Percentiles rank a stretch among this genome's conserved stretches.
Evolutionary conservation across 1,140 invertebrate genomes (phyloP).

Genomic region (Drosophila parabipectinata): DNA sequence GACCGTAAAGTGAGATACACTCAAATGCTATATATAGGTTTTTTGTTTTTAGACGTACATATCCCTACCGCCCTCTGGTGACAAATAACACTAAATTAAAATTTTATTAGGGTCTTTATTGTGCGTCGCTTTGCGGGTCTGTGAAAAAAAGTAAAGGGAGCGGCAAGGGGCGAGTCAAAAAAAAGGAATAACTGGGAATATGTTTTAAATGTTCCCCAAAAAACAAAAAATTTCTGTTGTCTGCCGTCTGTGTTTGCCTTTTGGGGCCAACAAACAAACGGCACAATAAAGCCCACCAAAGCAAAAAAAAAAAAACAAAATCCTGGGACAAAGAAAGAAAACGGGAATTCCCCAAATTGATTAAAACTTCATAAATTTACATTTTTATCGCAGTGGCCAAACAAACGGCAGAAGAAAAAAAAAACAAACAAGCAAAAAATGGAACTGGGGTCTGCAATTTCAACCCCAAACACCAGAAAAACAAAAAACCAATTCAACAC

Average conservation of each 20-base stretch:
- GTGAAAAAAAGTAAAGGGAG: conserved; percentile 14
- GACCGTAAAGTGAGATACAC: conserved; percentile 52
- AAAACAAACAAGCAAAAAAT: conserved; percentile 34
- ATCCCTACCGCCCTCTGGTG: conserved; percentile 62
- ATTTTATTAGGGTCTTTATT: conserved; percentile 83
- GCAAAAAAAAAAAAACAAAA: conserved; percentile 4
- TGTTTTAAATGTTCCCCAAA: conserved; percentile 75
- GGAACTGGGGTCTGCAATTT: conserved; percentile 24
- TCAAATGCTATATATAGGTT: conserved; percentile 29
- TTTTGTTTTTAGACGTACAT: conserved; percentile 12
- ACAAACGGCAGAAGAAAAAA: conserved; percentile 52
- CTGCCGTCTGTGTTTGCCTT: conserved; percentile 54
- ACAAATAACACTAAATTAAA: conserved; percentile 82
- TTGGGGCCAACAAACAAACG: conserved; percentile 57
- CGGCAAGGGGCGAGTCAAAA: conserved; percentile 18
- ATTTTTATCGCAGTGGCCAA: conserved; percentile 75
- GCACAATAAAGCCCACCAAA: conserved; percentile 24
- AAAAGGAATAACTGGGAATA: conserved; percentile 53
- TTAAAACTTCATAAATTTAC: conserved; percentile 83
- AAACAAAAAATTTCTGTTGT: conserved; percentile 34
- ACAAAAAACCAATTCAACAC: conserved; percentile 53
- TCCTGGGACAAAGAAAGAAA: conserved; percentile 37
- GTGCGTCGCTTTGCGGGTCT: conserved; percentile 64
- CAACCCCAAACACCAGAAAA: conserved; percentile 32
- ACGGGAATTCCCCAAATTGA: conserved; percentile 80